Evolutionary conservation across 2,888 invertebrate genomes (phyloP), one percentile per base, ranked within the genome.

Genomic region (Prosapia bicincta): DNA sequence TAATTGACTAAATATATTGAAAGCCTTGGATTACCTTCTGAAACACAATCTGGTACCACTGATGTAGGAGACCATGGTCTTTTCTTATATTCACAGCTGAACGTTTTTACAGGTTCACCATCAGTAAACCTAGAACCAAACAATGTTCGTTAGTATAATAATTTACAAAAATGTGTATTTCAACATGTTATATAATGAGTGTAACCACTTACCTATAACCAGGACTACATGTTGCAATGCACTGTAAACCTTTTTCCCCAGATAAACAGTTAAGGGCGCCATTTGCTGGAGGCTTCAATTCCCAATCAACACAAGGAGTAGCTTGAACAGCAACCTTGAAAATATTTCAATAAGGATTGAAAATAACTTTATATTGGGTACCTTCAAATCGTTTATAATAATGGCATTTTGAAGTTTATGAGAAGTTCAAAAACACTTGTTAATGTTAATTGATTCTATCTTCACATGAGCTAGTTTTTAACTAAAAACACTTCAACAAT

Each of bases 231-330:
- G 95, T 95, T 0, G 96, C 96, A 77, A 95, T 92, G 83, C 97
- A 97, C 81, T 96, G 93, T 66, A 94, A 88, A 74, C 95, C 95
- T 28, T 82, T 82, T 75, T 95, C 95, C 3, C 93, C 93, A 24
- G 94, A 92, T 15, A 94, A 85, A 82, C 97, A 97, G 83, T 96
- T 95, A 28, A 97, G 87, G 69, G 92, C 93, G 68, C 97, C 97
- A 84, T 97, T 93, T 0, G 93, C 92, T 0, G 98, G 97, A 3
- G 95, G 91, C 83, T 93, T 92, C 6, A 98, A 85, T 83, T 98
- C 97, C 96, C 97, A 97, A 82, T 96, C 95, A 0, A 97, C 96
- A 82, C 98, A 98, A 15, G 95, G 94, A 0, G 96, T 95, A 0
- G 97, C 95, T 88, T 96, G 95, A 0, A 97, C 95, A 0, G 95